Evolutionary conservation across 2,888 invertebrate genomes (phyloP).

Genomic region (Cheilosia vernalis): DNA sequence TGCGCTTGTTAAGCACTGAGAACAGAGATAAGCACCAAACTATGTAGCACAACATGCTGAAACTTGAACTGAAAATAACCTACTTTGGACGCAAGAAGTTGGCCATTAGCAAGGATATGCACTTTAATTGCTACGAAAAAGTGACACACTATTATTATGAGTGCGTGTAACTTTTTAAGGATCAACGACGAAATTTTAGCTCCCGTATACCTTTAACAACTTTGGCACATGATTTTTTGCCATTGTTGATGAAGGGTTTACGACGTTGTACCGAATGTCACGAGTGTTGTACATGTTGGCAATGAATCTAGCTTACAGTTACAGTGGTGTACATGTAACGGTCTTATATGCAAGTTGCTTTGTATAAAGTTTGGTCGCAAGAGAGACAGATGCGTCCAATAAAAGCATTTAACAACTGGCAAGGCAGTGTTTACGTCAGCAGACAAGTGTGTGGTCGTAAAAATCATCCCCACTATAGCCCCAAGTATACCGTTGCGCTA

Average conservation of each 20-base stretch:
- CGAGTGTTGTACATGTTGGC: conserved; percentile 22
- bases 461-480: conserved; percentile 45
- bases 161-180: conserved; percentile 6
- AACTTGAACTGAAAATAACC: conserved; percentile 46
- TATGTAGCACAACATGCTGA: conserved; percentile 10
- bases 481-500: conserved; percentile 1
- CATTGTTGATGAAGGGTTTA: conserved; percentile 15
- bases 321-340: background rate
- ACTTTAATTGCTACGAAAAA: conserved; percentile 31
- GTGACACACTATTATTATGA: background rate
- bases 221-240: conserved; percentile 24
- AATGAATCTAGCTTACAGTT: conserved; percentile 32
- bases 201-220: background rate
- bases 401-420: conserved; percentile 58
- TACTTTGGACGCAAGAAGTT: conserved; percentile 20
- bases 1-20: conserved; percentile 12
- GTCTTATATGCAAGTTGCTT: conserved; percentile 3
- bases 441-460: conserved; percentile 51
- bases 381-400: conserved; percentile 49
- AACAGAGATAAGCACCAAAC: conserved; percentile 16
- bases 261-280: conserved; percentile 40
- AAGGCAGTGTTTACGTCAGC: conserved; percentile 17
- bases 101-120: conserved; percentile 24
- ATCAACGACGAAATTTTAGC: background rate
- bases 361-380: conserved; percentile 28